Evolutionary conservation across 2,797 vertebrate species (phyloP).

Genomic region (Melopsittacus undulatus): DNA sequence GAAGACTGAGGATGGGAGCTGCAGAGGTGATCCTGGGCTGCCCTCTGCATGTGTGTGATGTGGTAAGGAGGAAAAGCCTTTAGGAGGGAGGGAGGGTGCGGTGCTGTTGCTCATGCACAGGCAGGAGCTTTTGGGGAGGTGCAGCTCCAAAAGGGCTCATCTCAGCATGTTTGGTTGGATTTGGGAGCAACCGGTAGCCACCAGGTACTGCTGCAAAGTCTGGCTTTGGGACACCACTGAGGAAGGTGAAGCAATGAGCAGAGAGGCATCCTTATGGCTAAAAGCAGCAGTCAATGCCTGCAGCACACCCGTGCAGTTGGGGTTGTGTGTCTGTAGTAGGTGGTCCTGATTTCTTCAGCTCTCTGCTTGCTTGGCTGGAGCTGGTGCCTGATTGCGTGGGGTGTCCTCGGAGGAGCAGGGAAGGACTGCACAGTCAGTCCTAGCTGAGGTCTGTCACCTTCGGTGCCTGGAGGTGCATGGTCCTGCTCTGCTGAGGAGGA

Average conservation of each 20-base stretch:
- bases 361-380: not conserved
- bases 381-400: not conserved
- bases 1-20: not conserved
- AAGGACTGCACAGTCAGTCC: not conserved
- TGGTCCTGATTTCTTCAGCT: not conserved
- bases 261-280: not conserved
- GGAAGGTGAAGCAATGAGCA: not conserved
- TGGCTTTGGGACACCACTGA: not conserved
- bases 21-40: not conserved
- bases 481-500: not conserved
- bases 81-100: not conserved
- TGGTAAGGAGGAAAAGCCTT: not conserved
- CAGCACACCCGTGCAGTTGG: not conserved
- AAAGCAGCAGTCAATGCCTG: not conserved
- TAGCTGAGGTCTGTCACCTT: not conserved
- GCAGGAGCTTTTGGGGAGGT: not conserved
- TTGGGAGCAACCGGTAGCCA: not conserved
- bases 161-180: not conserved
- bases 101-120: rapidly evolving
- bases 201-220: not conserved
- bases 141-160: not conserved
- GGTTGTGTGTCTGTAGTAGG: not conserved
- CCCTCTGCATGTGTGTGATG: rapidly evolving
- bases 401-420: not conserved
- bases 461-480: not conserved